Evolutionary conservation across 2,113 vertebrate species (phyloP).

Genomic region (Mystacornis crossleyi): DNA sequence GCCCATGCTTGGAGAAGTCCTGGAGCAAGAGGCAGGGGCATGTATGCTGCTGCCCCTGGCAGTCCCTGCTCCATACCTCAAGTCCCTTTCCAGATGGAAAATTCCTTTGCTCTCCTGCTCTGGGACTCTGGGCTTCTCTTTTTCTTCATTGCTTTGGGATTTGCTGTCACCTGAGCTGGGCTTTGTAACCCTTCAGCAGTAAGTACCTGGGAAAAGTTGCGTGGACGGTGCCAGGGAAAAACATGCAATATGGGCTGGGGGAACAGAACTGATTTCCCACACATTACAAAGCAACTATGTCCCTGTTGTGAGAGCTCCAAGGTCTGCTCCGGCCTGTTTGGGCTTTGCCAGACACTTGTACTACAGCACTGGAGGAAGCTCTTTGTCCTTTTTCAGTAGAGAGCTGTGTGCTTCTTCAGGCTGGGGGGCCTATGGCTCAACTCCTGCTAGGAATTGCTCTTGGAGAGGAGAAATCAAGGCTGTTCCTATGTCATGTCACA

Average conservation of each 20-base stretch:
- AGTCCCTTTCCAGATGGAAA: constrained; percentile 36
- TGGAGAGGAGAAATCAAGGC: background rate
- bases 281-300: background rate
- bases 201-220: background rate
- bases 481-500: background rate
- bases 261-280: background rate
- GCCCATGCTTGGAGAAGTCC: background rate
- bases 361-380: background rate
- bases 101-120: background rate
- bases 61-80: background rate
- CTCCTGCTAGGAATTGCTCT: background rate
- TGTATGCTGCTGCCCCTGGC: background rate
- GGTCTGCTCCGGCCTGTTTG: background rate
- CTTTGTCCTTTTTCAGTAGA: background rate
- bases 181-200: background rate
- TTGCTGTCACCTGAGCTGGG: background rate
- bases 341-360: background rate
- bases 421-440: background rate
- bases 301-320: background rate
- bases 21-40: background rate
- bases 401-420: background rate
- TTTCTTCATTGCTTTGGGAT: constrained; percentile 13
- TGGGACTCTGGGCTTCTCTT: background rate
- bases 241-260: background rate
- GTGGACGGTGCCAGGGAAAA: background rate